Conservation (phyloP, 2,888 invertebrate genomes). For the Tipula confusa region DNA sequence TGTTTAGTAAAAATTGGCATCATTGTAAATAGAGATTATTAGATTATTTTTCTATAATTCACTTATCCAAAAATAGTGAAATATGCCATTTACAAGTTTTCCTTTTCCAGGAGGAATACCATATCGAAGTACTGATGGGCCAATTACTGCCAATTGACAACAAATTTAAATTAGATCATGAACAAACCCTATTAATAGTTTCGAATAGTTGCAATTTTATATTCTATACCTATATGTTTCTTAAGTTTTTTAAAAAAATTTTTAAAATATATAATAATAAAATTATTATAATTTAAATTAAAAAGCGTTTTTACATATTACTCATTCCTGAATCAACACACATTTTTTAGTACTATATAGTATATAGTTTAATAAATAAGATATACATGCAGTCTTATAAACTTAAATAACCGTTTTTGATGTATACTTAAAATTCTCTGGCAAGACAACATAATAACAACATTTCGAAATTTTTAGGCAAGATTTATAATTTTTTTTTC, state of each 20-base stretch:
- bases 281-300: constrained; percentile 5
- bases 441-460: not conserved
- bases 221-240: not conserved
- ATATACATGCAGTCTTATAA: not conserved
- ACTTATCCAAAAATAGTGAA: no score
- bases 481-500: not conserved
- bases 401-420: not conserved
- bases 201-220: not conserved
- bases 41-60: no score
- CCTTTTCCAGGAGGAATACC: no score
- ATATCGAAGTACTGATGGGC: no score
- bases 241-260: not conserved
- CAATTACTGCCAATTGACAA: no score
- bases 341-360: not conserved
- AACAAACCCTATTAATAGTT: no score
- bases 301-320: not conserved
- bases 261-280: not conserved
- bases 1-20: no score
- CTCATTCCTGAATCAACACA: not conserved
- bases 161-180: no score
- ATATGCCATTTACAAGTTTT: no score
- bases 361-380: not conserved
- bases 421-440: constrained; percentile 1
- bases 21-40: no score
- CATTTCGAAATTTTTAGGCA: not conserved